Evolutionary conservation across 2,113 vertebrate species (phyloP).

Genomic region (Lamprotornis superbus): DNA sequence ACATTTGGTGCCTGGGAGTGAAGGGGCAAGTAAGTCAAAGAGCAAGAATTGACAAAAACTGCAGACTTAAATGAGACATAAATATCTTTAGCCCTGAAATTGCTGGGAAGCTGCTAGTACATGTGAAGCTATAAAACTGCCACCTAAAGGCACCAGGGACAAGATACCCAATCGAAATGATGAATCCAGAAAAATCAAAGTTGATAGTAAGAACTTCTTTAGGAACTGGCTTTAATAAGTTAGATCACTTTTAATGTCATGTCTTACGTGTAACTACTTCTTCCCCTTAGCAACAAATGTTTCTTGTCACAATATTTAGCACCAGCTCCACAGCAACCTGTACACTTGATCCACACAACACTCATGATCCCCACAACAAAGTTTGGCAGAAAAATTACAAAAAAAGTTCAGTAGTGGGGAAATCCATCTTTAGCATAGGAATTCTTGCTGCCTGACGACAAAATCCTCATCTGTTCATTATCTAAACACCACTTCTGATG

Average conservation of each 20-base stretch:
- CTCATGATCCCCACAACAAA: neutral
- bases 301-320: neutral
- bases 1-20: neutral
- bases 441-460: neutral
- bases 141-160: neutral
- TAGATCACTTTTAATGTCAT: neutral
- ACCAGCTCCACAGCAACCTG: neutral
- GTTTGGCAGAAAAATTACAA: neutral
- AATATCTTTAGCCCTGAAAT: neutral
- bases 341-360: neutral
- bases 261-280: neutral
- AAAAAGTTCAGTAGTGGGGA: neutral
- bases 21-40: neutral
- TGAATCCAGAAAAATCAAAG: neutral
- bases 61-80: neutral
- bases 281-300: neutral
- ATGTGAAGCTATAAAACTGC: neutral
- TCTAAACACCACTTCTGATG: neutral
- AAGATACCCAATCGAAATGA: neutral
- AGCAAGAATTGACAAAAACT: neutral
- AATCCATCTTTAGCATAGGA: neutral
- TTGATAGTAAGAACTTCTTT: neutral
- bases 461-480: neutral
- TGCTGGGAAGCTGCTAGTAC: neutral
- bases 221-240: neutral